phyloP scores from a whole-genome alignment of 2,888 invertebrate genomes.

The Rotaria socialis region DNA sequence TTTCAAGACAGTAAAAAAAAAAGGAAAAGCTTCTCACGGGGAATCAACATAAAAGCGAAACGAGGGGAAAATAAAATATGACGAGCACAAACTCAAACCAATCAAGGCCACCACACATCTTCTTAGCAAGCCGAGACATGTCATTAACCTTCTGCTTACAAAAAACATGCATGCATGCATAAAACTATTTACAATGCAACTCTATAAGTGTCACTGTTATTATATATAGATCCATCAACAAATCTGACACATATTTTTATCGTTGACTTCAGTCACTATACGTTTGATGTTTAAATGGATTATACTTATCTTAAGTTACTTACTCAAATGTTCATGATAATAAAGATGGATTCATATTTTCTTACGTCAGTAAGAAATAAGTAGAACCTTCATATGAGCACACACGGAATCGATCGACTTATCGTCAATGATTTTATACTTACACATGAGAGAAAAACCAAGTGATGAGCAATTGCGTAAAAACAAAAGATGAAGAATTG shows the following conservation, averaged over 20 bases:
- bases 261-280: neutral
- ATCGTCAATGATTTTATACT: slow-evolving; percentile 4
- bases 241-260: neutral
- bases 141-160: neutral
- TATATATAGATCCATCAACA: neutral
- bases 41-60: slow-evolving; percentile 5
- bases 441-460: neutral
- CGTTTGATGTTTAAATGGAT: neutral
- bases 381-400: neutral
- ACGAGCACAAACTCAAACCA: neutral
- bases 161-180: neutral
- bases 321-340: neutral
- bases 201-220: slow-evolving; percentile 1
- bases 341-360: slow-evolving; percentile 8
- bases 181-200: neutral
- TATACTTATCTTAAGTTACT: slow-evolving; percentile 1
- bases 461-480: neutral
- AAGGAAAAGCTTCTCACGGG: neutral
- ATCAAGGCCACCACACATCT: neutral
- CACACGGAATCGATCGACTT: slow-evolving; percentile 8
- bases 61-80: neutral
- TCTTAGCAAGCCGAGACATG: neutral
- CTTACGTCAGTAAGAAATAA: slow-evolving; percentile 9
- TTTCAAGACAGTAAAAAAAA: neutral
- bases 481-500: too few species aligned